A percentile compares a stretch with the other conserved stretches of the same genome.
Conservation (phyloP, 2,797 vertebrate species). For the Numenius phaeopus region DNA sequence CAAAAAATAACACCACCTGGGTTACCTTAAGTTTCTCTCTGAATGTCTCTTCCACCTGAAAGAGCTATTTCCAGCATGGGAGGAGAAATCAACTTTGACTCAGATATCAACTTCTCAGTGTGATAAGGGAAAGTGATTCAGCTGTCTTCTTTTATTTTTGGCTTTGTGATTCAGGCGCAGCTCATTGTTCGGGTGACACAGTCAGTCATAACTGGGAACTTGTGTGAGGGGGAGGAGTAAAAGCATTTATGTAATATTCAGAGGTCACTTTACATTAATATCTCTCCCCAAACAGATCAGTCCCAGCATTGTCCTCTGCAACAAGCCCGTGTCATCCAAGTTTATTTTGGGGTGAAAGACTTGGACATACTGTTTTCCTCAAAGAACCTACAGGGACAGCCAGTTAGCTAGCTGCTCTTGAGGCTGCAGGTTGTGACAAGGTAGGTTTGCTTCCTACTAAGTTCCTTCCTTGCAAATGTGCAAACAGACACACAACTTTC, state of each 20-base stretch:
- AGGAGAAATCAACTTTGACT: constrained; percentile 57
- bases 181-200: constrained; percentile 46
- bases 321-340: not conserved
- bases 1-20: not conserved
- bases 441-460: not conserved
- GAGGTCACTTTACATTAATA: constrained; percentile 5
- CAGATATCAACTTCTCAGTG: constrained; percentile 27
- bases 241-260: constrained; percentile 50
- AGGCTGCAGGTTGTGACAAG: not conserved
- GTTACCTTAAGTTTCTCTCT: not conserved
- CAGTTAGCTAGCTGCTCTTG: not conserved
- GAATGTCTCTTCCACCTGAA: constrained; percentile 24
- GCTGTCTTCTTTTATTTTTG: constrained; percentile 62
- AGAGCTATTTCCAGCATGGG: constrained; percentile 54
- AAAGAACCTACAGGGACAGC: not conserved
- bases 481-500: not conserved
- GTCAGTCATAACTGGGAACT: constrained; percentile 32
- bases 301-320: not conserved
- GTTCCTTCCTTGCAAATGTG: not conserved
- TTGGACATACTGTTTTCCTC: not conserved
- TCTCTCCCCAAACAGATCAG: not conserved
- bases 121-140: constrained; percentile 63
- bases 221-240: not conserved
- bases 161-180: constrained; percentile 47
- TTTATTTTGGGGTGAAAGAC: not conserved